Evolutionary conservation across 2,797 vertebrate species (phyloP).

Genomic region (Ptychobarbus kaznakovi): DNA sequence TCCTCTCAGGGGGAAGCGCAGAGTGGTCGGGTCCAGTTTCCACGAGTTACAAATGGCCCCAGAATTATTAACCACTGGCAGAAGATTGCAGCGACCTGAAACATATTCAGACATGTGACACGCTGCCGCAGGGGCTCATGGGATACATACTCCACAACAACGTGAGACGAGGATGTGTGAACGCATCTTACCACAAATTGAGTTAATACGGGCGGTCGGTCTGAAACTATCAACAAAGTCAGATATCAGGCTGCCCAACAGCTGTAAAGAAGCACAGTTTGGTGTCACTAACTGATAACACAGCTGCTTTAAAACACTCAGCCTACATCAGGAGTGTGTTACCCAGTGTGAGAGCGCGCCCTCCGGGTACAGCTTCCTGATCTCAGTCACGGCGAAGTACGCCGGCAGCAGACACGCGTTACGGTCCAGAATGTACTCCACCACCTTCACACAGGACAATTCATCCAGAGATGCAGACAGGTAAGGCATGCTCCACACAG

Average conservation of each 20-base stretch:
- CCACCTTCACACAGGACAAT: constrained; percentile 79
- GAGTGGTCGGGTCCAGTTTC: constrained; percentile 95
- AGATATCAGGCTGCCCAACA: constrained; percentile 94
- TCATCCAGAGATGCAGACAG: neutral
- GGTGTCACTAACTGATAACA: neutral
- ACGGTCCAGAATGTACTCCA: constrained; percentile 96
- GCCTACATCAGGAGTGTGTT: constrained; percentile 23
- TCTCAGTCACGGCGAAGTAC: constrained; percentile 96
- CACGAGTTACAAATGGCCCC: constrained; percentile 99
- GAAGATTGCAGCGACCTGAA: constrained; percentile 93
- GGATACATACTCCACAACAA: neutral
- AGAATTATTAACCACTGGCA: constrained; percentile 98
- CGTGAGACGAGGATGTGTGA: neutral
- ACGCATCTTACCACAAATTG: constrained; percentile 91
- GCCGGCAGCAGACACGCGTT: constrained; percentile 97
- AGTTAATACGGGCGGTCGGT: constrained; percentile 98
- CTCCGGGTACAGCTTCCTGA: constrained; percentile 97
- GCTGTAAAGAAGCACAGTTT: constrained; percentile 68
- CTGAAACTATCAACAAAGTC: constrained; percentile 99
- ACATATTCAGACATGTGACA: neutral
- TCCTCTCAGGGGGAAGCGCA: constrained; percentile 94
- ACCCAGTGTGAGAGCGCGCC: constrained; percentile 98
- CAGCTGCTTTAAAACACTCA: neutral
- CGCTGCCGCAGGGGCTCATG: neutral
- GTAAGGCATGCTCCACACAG: too few relatives aligned